Base-by-base conservation (phyloP, 2,888 invertebrate species). In the Tanypteryx hageni region DNA sequence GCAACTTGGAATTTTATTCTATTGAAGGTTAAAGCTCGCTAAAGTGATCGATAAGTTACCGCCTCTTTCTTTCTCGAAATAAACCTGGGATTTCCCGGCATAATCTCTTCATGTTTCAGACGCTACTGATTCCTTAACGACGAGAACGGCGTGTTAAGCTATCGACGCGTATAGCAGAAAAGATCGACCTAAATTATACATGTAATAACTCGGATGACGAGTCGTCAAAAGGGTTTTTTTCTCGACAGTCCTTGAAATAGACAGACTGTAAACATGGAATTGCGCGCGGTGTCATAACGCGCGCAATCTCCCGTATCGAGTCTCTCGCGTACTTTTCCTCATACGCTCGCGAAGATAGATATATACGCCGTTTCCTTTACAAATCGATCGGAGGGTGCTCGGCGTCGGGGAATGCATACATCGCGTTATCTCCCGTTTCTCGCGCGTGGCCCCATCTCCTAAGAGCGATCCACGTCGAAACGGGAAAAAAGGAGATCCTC, bases 201-300 rank as follows among this genome's bases (percentile, higher is more conserved):
- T 44, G 76, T 27, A 76, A 76, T 27, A 76, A 76, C 9, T 18
- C 22, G 76, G 27, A 27, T 22, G n/a, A 11, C 68, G 9, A 22
- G 22, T 68, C 76, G 76, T 22, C 3, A 76, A 76, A 64, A 76
- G 27, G 22, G 22, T 76, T 27, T 27, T 44, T 44, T 44, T 44
- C 44, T 13, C 76, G 76, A 22, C 27, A 4, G 76, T 13, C 76
- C 76, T 76, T 76, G 76, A 76, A 85, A 58, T 58, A 22, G 22
- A 76, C 27, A 13, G 31, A 27, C 59, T 16, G 31, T 86, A 86
- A 86, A 86, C 61, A 86, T 16, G 27, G 59, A 86, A 61, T 27
- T 31, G 14, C 59, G 83, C 18, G 10, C 76, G 44, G 61, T 86
- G 89, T 89, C 68, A 89, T 68, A 89, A 89, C 44, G 64, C 8